Percentiles rank a stretch among this genome's conserved stretches.
Conservation (phyloP, 2,113 vertebrate species). For the Chauna torquata region DNA sequence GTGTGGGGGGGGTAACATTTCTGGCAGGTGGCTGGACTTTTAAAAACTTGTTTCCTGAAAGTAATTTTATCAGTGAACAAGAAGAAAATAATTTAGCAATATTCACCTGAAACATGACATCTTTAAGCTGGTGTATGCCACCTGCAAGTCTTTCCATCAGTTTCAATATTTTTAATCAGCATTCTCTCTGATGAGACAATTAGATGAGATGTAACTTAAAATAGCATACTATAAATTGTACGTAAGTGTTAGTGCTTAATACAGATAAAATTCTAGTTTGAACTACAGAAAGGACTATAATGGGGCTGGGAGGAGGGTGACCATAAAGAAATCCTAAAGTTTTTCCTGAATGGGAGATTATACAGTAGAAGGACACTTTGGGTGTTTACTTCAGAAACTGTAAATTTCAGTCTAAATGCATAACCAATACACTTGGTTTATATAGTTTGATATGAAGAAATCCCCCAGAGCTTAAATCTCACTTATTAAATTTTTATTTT, state of each 20-base stretch:
- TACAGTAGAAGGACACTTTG: neutral
- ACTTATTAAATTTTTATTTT: neutral
- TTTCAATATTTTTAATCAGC: neutral
- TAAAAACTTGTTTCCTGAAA: neutral
- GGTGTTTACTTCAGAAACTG: neutral
- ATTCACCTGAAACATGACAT: neutral
- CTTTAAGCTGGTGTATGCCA: neutral
- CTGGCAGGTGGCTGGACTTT: neutral
- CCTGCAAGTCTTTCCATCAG: neutral
- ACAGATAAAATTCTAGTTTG: neutral
- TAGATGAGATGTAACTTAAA: neutral
- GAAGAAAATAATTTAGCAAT: neutral
- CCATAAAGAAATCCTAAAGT: neutral
- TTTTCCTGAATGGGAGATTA: neutral
- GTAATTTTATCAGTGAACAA: neutral
- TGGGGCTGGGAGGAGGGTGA: neutral
- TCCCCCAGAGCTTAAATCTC: neutral
- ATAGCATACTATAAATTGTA: neutral
- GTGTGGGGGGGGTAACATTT: fast-evolving
- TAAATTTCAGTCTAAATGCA: neutral
- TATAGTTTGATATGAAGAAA: neutral
- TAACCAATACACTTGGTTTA: neutral
- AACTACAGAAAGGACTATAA: neutral
- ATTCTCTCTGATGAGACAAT: neutral
- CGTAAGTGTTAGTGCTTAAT: neutral